These are phyloP conservation scores for Leptestheria dahalacensis DNA, from an alignment of 1,140 invertebrate species.

Conservation along the genomic window DNA sequence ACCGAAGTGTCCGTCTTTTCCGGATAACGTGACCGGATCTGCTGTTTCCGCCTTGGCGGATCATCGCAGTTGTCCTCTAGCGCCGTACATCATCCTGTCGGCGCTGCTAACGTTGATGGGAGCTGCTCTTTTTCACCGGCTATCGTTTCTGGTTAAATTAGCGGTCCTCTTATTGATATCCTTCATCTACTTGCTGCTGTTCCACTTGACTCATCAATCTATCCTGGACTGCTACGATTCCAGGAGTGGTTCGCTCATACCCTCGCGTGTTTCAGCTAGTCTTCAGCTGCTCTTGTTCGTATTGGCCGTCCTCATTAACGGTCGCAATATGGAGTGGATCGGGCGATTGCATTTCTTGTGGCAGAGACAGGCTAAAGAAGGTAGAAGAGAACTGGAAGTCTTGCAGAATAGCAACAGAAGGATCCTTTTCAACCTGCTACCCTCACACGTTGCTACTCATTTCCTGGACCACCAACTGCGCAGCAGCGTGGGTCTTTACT, in stretches of 20 bases:
- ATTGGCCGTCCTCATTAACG: slow-evolving; percentile 61
- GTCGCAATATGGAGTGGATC: slow-evolving; percentile 74
- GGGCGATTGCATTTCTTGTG: slow-evolving; percentile 77
- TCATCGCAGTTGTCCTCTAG: slow-evolving; percentile 55
- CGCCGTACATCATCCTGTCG: slow-evolving; percentile 68
- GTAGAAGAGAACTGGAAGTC: slow-evolving; percentile 87
- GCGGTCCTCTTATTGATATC: slow-evolving; percentile 58
- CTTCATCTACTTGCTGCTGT: slow-evolving; percentile 57
- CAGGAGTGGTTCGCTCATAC: slow-evolving; percentile 31
- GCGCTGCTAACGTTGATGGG: slow-evolving; percentile 62
- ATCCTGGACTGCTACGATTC: slow-evolving; percentile 65
- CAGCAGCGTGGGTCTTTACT: slow-evolving; percentile 59
- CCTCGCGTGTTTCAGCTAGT: slow-evolving; percentile 29
- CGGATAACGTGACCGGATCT: background rate
- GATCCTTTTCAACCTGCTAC: slow-evolving; percentile 83
- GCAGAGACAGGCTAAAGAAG: slow-evolving; percentile 86
- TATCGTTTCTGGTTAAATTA: slow-evolving; percentile 65
- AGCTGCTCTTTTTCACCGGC: slow-evolving; percentile 63
- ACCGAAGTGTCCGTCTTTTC: slow-evolving; percentile 22
- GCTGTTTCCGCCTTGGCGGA: slow-evolving; percentile 21
- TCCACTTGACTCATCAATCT: slow-evolving; percentile 58
- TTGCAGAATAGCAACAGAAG: slow-evolving; percentile 84
- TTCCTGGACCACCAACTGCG: slow-evolving; percentile 69
- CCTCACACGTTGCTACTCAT: slow-evolving; percentile 83
- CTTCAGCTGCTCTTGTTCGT: slow-evolving; percentile 48